phyloP scores from a whole-genome alignment of 2,113 vertebrate species.

The Eonycteris spelaea region DNA sequence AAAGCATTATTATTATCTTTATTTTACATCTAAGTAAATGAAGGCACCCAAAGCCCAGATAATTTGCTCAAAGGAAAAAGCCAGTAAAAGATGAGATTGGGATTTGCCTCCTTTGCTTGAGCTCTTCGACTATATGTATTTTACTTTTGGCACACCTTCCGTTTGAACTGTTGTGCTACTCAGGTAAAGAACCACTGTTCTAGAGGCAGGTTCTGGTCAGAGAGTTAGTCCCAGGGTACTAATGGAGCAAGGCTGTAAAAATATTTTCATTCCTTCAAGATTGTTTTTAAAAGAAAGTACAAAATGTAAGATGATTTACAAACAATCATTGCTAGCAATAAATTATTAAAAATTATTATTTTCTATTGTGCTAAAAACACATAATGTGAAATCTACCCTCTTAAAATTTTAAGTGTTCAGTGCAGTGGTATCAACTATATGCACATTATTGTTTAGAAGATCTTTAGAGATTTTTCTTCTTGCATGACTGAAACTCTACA shows the following conservation, averaged over 20 bases:
- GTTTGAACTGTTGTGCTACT: not conserved
- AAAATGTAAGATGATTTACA: not conserved
- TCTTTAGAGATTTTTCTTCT: not conserved
- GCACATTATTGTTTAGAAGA: not conserved
- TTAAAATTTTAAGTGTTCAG: not conserved
- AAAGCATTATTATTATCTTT: not conserved
- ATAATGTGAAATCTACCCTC: not conserved
- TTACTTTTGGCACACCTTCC: not conserved
- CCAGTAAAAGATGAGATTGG: not conserved
- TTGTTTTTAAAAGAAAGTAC: not conserved
- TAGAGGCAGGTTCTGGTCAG: not conserved
- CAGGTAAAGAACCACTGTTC: not conserved
- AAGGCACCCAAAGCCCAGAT: not conserved
- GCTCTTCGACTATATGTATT: not conserved
- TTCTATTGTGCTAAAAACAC: not conserved
- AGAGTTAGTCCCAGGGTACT: not conserved
- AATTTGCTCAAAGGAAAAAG: not conserved
- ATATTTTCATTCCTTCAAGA: not conserved
- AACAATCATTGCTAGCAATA: not conserved
- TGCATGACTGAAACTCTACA: not conserved
- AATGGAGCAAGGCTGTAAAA: not conserved
- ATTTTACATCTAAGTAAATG: not conserved
- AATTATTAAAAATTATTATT: not conserved
- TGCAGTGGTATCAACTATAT: not conserved
- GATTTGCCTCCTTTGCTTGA: not conserved